Base-by-base conservation (phyloP, 2,113 vertebrate genomes). In the Donacobius atricapilla region DNA sequence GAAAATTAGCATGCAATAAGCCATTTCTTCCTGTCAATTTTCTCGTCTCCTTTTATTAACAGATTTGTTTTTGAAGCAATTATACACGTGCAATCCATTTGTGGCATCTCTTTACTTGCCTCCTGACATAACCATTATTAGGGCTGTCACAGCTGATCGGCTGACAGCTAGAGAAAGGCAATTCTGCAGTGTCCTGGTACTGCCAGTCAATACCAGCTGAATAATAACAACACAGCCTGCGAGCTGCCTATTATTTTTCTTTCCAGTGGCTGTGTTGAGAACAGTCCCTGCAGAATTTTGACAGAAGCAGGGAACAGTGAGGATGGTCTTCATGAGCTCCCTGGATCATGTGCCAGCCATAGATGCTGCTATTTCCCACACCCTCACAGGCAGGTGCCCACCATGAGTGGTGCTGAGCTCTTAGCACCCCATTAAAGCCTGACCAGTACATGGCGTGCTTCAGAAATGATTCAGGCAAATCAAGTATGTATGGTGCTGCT, bases 51-150 rank as follows among this genome's bases (percentile, higher is more conserved):
- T 90, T 94, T 90, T 95, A 91, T 93, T 96, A 97, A 90, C 94
- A 97, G 83, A 95, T 97, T 96, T 97, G 92, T 92, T 97, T 97
- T 96, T 87, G 87, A 96, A 95, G 96, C 93, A 96, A 97, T 97
- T 97, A 96, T 94, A 97, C 94, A 94, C 86, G 91, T 96, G 92
- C 91, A 95, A 95, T 93, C 91, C 94, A 95, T 97, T 95, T 97
- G 96, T 73, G 84, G 90, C 78, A 95, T 84, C 93, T 93, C 93
- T 95, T 93, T 90, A 50, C 91, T 93, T 95, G 71, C 93, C 94
- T 97, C 90, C 94, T 97, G 95, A 97, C 96, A 97, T 45, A 94
- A 68, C 80, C 89, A 95, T 95, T 96, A 97, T 97, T 97, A 96
- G 88, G 89, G 65, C 76, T 97, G 96, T 94, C 96, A 96, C 87